These are phyloP conservation scores for Clitarchus hookeri DNA, from an alignment of 2,888 invertebrate species.

Conservation along the genomic window DNA sequence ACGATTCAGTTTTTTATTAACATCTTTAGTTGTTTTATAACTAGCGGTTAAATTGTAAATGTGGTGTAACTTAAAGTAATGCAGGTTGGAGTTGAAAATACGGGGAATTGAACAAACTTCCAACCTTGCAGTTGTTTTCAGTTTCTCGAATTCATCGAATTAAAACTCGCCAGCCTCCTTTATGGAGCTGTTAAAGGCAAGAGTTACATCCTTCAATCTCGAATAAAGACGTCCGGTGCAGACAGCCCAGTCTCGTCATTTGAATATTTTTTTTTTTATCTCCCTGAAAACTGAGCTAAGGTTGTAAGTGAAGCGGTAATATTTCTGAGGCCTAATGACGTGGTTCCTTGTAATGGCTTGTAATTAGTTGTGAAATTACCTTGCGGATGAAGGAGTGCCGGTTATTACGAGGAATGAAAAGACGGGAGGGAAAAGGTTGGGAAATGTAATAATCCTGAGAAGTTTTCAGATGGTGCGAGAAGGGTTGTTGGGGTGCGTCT, in stretches of 20 bases:
- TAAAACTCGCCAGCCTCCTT: background rate
- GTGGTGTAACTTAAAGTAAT: too few species aligned
- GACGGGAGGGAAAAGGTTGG: conserved; percentile 5
- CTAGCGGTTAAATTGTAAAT: too few species aligned
- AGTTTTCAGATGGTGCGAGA: conserved; percentile 16
- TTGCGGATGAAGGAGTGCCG: conserved; percentile 52
- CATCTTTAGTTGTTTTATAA: too few species aligned
- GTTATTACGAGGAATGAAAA: conserved; percentile 24
- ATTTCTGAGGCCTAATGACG: conserved; percentile 53
- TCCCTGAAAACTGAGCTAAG: background rate
- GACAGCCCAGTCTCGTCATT: background rate
- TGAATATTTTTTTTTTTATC: background rate
- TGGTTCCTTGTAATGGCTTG: conserved; percentile 55
- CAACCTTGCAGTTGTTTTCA: background rate
- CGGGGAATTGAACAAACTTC: too few species aligned
- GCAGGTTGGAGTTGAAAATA: too few species aligned
- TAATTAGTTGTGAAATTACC: conserved; percentile 60
- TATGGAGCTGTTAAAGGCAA: background rate
- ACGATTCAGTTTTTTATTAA: too few species aligned
- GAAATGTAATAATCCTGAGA: conserved; percentile 28
- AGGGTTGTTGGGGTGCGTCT: background rate
- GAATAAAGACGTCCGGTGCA: conserved; percentile 2
- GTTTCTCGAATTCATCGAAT: background rate
- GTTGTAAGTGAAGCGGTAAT: conserved; percentile 18
- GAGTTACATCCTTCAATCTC: background rate